Conservation (phyloP, 2,797 vertebrate genomes). For the Petrocephalus schoutedeni region DNA sequence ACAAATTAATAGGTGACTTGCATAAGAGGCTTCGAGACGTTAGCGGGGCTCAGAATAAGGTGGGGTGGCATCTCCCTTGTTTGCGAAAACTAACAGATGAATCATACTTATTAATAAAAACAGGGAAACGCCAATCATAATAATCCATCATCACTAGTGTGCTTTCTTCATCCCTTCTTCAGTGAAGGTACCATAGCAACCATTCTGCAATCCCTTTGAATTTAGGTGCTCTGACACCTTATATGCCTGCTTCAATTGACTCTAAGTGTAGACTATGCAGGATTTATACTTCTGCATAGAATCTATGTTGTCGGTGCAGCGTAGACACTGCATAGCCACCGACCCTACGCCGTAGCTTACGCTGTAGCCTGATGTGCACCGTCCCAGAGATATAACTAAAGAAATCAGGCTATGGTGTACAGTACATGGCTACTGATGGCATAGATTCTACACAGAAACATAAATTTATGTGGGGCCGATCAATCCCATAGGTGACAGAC, state of each 20-base stretch:
- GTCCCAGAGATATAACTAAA: neutral
- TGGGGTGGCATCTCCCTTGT: neutral
- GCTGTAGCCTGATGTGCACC: neutral
- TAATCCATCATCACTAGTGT: neutral
- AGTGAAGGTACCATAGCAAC: neutral
- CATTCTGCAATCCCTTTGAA: conserved; percentile 1
- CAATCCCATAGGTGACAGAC: neutral
- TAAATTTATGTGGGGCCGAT: neutral
- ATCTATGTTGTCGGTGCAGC: neutral
- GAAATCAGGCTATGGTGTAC: neutral
- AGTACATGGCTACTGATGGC: neutral
- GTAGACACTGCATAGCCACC: neutral
- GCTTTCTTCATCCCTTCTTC: neutral
- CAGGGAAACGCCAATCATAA: neutral
- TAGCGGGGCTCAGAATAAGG: neutral
- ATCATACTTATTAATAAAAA: conserved; percentile 9
- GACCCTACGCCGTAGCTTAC: neutral
- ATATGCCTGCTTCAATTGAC: neutral
- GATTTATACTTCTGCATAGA: neutral
- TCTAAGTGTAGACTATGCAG: neutral
- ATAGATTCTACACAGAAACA: neutral
- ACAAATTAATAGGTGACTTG: neutral
- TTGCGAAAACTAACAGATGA: neutral
- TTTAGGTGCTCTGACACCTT: neutral
- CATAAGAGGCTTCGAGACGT: neutral